Conservation (phyloP, 2,797 vertebrate genomes). For the Hapalemur alaotrensis region DNA sequence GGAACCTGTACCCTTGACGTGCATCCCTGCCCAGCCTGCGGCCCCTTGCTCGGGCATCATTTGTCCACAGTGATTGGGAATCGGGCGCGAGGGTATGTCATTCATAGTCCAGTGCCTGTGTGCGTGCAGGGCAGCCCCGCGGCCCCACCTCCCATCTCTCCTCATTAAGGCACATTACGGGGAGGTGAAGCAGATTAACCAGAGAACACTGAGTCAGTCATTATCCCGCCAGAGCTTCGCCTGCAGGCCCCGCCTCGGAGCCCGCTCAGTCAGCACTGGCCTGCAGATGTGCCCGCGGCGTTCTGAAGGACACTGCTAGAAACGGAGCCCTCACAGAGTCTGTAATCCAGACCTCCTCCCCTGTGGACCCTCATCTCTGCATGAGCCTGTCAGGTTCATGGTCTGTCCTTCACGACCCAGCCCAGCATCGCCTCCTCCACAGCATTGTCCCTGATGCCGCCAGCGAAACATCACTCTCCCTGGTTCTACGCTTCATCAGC, state of each 20-base stretch:
- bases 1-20: conserved; percentile 36
- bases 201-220: conserved; percentile 58
- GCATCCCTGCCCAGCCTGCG: not conserved
- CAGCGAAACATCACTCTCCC: not conserved
- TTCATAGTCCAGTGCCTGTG: conserved; percentile 73
- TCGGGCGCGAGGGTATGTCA: not conserved
- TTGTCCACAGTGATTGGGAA: not conserved
- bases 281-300: rapidly evolving
- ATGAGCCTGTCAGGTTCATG: not conserved
- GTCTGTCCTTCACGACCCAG: not conserved
- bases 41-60: not conserved
- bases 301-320: not conserved
- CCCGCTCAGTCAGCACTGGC: not conserved
- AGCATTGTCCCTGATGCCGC: rapidly evolving
- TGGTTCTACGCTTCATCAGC: not conserved
- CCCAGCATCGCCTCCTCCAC: not conserved
- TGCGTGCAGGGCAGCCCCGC: not conserved
- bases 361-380: not conserved
- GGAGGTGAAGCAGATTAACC: conserved; percentile 68
- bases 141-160: conserved; percentile 67
- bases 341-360: not conserved
- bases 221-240: not conserved
- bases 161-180: conserved; percentile 54
- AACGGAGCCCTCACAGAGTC: not conserved
- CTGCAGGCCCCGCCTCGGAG: not conserved